These are phyloP conservation scores for Dryococelus australis DNA, from an alignment of 2,888 invertebrate species.

Conservation along the genomic window DNA sequence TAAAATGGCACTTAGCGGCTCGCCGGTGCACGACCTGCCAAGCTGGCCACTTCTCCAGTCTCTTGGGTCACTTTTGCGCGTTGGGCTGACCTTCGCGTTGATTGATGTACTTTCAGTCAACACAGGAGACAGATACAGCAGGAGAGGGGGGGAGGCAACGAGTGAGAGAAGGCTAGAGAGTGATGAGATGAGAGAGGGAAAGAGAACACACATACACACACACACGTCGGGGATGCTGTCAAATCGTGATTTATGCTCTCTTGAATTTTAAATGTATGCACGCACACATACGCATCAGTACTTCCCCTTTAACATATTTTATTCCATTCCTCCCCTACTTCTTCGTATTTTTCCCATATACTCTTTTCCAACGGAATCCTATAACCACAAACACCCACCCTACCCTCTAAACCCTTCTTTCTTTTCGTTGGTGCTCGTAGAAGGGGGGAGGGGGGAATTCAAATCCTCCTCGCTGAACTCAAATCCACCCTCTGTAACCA, in stretches of 20 bases:
- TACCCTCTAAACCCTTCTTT: slow-evolving; percentile 5
- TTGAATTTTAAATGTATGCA: slow-evolving; percentile 40
- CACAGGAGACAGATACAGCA: slow-evolving; percentile 7
- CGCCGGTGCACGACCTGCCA: background rate
- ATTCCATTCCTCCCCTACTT: slow-evolving; percentile 12
- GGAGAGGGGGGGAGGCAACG: slow-evolving; percentile 12
- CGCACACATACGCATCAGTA: slow-evolving; percentile 25
- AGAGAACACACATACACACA: background rate
- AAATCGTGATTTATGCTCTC: slow-evolving; percentile 41
- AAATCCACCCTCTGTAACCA: background rate
- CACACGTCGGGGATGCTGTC: slow-evolving; percentile 36
- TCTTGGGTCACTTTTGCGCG: background rate
- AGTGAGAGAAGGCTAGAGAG: slow-evolving; percentile 10
- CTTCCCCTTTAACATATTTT: slow-evolving; percentile 31
- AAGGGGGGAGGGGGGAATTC: background rate
- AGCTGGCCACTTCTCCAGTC: background rate
- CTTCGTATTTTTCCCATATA: background rate
- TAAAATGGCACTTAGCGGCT: slow-evolving; percentile 17
- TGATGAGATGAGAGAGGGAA: slow-evolving; percentile 28
- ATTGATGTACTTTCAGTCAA: slow-evolving; percentile 36
- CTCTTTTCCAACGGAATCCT: background rate
- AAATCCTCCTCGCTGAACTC: background rate
- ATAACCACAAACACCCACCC: background rate
- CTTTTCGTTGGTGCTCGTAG: no score
- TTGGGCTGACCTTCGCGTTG: slow-evolving; percentile 29